Evolutionary conservation across 2,888 invertebrate species (phyloP).

Genomic region (Argynnis bischoffii): DNA sequence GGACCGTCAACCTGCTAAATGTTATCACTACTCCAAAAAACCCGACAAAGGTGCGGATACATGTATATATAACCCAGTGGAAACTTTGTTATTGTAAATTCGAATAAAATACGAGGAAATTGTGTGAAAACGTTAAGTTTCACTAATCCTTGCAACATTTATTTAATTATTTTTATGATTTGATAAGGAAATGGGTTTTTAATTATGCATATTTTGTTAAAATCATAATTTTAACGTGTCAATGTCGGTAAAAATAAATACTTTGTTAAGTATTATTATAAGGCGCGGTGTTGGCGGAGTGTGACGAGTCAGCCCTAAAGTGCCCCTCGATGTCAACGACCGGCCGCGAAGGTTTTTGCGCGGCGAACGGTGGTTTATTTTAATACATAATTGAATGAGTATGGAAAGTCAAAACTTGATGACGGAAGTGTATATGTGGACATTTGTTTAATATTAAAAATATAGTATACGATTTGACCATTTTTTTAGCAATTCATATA

Average conservation of each 20-base stretch:
- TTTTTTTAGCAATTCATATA: background rate
- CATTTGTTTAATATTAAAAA: constrained; percentile 20
- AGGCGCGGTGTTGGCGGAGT: constrained; percentile 60
- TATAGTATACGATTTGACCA: background rate
- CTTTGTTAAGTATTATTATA: constrained; percentile 52
- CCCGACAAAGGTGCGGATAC: background rate
- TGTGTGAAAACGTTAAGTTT: background rate
- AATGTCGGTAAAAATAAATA: constrained; percentile 47
- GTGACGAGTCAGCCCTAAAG: constrained; percentile 77
- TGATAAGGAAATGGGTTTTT: constrained; percentile 39
- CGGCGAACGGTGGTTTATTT: constrained; percentile 73
- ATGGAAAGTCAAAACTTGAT: constrained; percentile 67
- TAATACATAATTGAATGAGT: constrained; percentile 73
- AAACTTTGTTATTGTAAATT: background rate
- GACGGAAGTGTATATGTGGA: constrained; percentile 34
- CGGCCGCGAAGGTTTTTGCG: constrained; percentile 75
- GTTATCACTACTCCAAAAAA: constrained; percentile 13
- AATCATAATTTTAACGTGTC: constrained; percentile 43
- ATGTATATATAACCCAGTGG: background rate
- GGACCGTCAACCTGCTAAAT: constrained; percentile 18
- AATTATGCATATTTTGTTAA: constrained; percentile 25
- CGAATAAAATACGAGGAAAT: background rate
- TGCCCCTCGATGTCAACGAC: constrained; percentile 77
- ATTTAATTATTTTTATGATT: constrained; percentile 32
- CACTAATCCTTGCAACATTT: constrained; percentile 31